phyloP scores from a whole-genome alignment of 2,797 vertebrate species.

The Cichlasoma orientale region DNA sequence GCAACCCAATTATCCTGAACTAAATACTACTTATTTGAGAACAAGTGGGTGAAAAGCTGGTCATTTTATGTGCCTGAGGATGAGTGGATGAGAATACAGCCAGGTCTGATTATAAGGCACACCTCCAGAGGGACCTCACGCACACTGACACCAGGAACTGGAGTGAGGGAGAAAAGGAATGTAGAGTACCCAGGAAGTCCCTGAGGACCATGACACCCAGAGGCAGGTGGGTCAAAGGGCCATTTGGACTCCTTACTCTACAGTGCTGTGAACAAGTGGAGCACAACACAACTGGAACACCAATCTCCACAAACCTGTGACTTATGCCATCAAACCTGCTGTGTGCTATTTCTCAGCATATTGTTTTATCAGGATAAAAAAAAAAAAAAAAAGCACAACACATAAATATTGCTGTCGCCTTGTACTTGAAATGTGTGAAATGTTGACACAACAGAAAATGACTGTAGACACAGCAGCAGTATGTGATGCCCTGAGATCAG shows the following conservation, averaged over 20 bases:
- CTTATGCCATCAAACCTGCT: background rate
- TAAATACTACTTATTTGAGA: background rate
- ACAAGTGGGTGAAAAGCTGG: background rate
- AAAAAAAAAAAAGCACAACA: no score
- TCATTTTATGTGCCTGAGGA: background rate
- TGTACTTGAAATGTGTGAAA: no score
- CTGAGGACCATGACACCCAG: fast-evolving
- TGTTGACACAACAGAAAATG: no score
- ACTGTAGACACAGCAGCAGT: no score
- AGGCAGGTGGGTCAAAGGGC: background rate
- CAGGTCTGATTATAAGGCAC: background rate
- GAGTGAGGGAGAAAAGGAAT: background rate
- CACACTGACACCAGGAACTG: background rate
- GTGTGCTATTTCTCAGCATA: background rate
- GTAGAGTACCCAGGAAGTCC: background rate
- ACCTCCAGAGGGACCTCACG: background rate
- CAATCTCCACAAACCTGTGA: no score
- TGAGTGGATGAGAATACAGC: background rate
- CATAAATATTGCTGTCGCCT: no score
- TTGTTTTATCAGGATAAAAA: no score
- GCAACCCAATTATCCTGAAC: background rate
- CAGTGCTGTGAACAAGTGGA: no score
- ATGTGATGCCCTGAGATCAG: no score
- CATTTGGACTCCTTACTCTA: background rate
- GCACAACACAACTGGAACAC: background rate